Base-by-base conservation (phyloP, 1,140 invertebrate genomes). In the Melipona quadrifasciata region DNA sequence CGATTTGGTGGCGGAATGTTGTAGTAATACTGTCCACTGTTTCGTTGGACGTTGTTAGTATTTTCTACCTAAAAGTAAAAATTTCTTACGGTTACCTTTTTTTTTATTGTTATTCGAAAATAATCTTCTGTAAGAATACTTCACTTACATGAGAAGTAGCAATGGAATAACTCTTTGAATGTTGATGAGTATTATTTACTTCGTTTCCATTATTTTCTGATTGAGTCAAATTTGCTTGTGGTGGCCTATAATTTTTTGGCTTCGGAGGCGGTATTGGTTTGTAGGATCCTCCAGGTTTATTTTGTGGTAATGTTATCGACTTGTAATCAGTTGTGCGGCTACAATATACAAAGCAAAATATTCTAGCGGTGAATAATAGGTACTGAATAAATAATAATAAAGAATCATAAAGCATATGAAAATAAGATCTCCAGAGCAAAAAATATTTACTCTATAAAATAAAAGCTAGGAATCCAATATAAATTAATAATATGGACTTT, bases 191-290 rank as follows among this genome's bases (percentile, higher is more conserved):
- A 89, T 93, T 95, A 4, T 84, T 92, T 3, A 71, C 90, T 78
- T 93, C 94, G 51, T 92, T 94, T 21, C 83, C 88, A 34, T 84
- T 90, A 51, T 86, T 90, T 21, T 95, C 93, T 57, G 94, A 91
- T 67, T 94, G 93, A 51, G 90, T 85, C 14, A 93, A 34, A 31
- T 74, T 72, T 5, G 72, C 84, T 47, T 96, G 96, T 0, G 97
- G 97, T 53, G 97, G 97, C 27, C 97, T 96, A 92, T 98, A 98
- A 93, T 98, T 98, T 92, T 98, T 98, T 58, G 98, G 98, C 93
- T 98, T 98, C 1, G 98, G 98, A 39, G 98, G 98, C 39, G 98
- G 98, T 79, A 98, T 96, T 0, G 98, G 98, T 92, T 98, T 98
- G 94, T 98, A 98, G 24, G 96, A 95, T 34, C 95, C 96, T 53